Evolutionary conservation across 30 jellyfish, hydroid and myxozoan species (phyloP), one percentile per base, ranked within the genome.

Genomic region (Rhopilema esculentum): DNA sequence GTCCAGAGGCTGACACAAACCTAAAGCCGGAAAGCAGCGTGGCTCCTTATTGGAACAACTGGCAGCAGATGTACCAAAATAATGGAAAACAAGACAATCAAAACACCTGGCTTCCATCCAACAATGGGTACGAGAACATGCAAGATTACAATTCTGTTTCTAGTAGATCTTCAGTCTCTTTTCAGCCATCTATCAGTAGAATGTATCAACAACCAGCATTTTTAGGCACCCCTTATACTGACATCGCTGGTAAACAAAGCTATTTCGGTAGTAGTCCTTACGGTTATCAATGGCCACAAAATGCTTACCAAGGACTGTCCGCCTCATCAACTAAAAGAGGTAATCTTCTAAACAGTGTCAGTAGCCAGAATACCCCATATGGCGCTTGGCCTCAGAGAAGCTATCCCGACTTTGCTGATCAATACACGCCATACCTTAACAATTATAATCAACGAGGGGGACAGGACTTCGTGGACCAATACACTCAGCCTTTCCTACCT

Each of bases 151-250:
- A 71, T 50, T 79, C 69, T 17, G 83, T 66, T 18, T 48, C 86
- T 18, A 63, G 92, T 51, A 69, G 86, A 83, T 83, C 92, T 0
- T 28, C 92, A 7, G 92, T 83, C 50, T 69, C 72, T 61, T 84
- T 15, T 27, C 8, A 49, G 18, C 86, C 92, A 27, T 18, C 25
- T 28, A 0, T 29, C 57, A n/a, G n/a, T 31, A 77, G 27, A 61
- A 49, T 49, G 29, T 77, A 62, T 31, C 75, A 77, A 77, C n/a
- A 28, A 20, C 15, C n/a, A 22, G 64, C 68, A 24, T 26, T 27
- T 22, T 28, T 23, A 27, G 82, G 82, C 33, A 25, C n/a, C 28
- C 23, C 19, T 1, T 25, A 50, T 1, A 28, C 27, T 19, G 17
- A 25, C 24, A 25, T 9, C 24, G 16, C 49, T 4, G 64, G 76